Percentiles rank a stretch among this genome's conserved stretches.
phyloP scores from a whole-genome alignment of 2,113 vertebrate species.

The Urocolius indicus region DNA sequence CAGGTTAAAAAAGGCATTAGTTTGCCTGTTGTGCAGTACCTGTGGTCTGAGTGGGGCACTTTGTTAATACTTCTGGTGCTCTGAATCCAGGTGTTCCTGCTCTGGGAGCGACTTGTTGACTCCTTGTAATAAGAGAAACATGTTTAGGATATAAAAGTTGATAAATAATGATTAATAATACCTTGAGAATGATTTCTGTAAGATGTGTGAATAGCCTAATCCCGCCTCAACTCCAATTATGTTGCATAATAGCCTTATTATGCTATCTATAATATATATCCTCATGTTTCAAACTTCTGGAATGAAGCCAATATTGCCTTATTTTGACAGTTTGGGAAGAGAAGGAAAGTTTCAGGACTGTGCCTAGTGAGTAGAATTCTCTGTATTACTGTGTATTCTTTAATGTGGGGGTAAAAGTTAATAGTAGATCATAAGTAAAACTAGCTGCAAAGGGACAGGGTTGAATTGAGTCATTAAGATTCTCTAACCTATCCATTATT shows the following conservation, averaged over 20 bases:
- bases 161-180: not conserved
- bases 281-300: not conserved
- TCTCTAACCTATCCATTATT: not conserved
- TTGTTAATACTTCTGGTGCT: slow-evolving; percentile 94
- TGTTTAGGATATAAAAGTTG: not conserved
- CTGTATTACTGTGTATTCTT: not conserved
- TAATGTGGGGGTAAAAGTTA: not conserved
- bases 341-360: not conserved
- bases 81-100: slow-evolving; percentile 97
- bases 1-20: not conserved
- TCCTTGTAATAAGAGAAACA: slow-evolving; percentile 70
- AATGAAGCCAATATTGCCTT: not conserved
- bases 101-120: slow-evolving; percentile 92
- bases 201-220: not conserved
- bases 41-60: slow-evolving; percentile 94
- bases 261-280: not conserved
- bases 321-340: not conserved
- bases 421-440: not conserved
- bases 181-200: not conserved
- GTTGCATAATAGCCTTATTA: not conserved
- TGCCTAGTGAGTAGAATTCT: not conserved
- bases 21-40: slow-evolving; percentile 72
- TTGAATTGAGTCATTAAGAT: not conserved
- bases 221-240: not conserved
- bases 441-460: not conserved